phyloP scores from a whole-genome alignment of 2,888 invertebrate species.

The Ophraella communa region DNA sequence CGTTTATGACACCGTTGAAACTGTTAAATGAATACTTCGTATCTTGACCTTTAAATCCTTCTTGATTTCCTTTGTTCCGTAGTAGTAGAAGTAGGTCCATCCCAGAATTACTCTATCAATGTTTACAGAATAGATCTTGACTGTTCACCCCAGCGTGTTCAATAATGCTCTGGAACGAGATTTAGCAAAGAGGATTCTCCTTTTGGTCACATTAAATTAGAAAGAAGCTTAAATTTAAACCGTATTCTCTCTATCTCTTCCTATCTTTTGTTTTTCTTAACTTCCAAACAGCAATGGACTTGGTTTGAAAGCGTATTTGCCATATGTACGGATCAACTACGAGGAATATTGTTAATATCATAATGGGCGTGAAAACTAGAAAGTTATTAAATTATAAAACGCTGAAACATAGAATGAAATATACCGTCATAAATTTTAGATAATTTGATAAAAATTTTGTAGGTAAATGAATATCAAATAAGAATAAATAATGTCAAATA shows the following conservation, averaged over 20 bases:
- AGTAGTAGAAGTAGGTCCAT: neutral
- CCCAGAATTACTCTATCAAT: constrained; percentile 15
- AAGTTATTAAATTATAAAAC: too few relatives aligned
- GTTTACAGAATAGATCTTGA: constrained; percentile 36
- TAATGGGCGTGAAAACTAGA: too few relatives aligned
- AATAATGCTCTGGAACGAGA: constrained; percentile 40
- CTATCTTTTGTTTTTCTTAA: constrained; percentile 12
- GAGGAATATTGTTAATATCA: too few relatives aligned
- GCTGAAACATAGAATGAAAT: too few relatives aligned
- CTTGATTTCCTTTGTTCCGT: constrained; percentile 14
- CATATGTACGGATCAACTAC: too few relatives aligned
- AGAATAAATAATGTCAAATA: too few relatives aligned
- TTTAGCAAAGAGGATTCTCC: constrained; percentile 43
- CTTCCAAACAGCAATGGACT: neutral
- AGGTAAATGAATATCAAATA: too few relatives aligned
- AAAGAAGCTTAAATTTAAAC: constrained; percentile 41
- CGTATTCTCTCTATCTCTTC: constrained; percentile 25
- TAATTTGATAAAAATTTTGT: too few relatives aligned
- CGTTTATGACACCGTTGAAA: too few relatives aligned
- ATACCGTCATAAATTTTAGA: too few relatives aligned
- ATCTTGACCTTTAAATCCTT: neutral
- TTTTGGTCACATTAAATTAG: constrained; percentile 45
- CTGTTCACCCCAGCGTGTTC: constrained; percentile 40
- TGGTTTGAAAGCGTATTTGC: neutral
- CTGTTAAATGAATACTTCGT: constrained; percentile 2